Conservation (phyloP, 2,888 invertebrate genomes). For the Lymantria monacha region DNA sequence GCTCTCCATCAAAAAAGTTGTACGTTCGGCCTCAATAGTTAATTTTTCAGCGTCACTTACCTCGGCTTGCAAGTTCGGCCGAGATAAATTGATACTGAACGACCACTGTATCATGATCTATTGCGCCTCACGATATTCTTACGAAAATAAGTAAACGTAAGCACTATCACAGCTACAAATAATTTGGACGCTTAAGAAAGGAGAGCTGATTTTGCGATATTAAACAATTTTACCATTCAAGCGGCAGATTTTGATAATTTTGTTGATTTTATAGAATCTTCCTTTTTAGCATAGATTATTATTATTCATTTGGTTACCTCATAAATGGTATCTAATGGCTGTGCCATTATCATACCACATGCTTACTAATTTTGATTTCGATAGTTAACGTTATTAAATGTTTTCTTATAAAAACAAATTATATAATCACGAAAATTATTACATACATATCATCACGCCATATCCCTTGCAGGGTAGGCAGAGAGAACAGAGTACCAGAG, state of each 20-base stretch:
- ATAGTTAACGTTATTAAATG: no score
- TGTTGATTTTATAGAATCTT: slow-evolving; percentile 19
- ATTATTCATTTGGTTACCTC: no score
- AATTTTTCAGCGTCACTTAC: slow-evolving; percentile 45
- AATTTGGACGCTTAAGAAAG: slow-evolving; percentile 26
- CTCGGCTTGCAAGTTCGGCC: slow-evolving; percentile 32
- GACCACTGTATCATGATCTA: slow-evolving; percentile 26
- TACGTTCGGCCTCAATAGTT: slow-evolving; percentile 26
- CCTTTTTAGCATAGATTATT: slow-evolving; percentile 7
- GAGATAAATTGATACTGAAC: slow-evolving; percentile 42
- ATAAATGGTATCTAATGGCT: no score
- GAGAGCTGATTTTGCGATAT: slow-evolving; percentile 43
- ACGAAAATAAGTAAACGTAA: slow-evolving; percentile 14
- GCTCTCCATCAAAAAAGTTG: slow-evolving; percentile 17
- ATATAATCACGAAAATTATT: no score
- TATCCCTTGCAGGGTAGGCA: no score
- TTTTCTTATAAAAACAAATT: no score
- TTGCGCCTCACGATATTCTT: slow-evolving; percentile 16
- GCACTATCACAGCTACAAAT: slow-evolving; percentile 22
- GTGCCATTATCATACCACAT: no score
- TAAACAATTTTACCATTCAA: slow-evolving; percentile 40
- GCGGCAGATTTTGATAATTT: slow-evolving; percentile 38
- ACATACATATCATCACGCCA: no score
- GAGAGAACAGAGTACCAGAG: no score
- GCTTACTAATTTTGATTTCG: no score